These are phyloP conservation scores for Macrophya alboannulata DNA, from an alignment of 2,888 invertebrate species.

Conservation along the genomic window DNA sequence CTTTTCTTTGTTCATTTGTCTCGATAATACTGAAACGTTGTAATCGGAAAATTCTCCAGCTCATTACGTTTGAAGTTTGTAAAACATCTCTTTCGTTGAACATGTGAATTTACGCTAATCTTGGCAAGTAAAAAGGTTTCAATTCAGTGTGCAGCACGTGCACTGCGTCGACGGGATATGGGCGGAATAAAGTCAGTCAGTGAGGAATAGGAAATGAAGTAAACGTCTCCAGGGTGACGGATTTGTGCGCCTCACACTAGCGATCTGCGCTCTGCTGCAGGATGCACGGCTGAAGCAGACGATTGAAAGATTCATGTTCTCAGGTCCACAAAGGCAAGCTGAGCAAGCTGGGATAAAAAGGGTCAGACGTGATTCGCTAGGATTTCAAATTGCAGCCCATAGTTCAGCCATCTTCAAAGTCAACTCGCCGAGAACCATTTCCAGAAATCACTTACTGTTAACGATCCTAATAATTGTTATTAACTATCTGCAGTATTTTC, in stretches of 20 bases:
- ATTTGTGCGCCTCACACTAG: slow-evolving; percentile 51
- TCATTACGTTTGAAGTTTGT: background rate
- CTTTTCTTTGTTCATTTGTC: background rate
- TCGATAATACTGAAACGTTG: background rate
- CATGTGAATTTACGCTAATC: slow-evolving; percentile 42
- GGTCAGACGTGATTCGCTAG: slow-evolving; percentile 29
- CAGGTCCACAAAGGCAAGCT: slow-evolving; percentile 34
- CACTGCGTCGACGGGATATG: slow-evolving; percentile 23
- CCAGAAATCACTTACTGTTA: background rate
- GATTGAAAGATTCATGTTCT: slow-evolving; percentile 55
- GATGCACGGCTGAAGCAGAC: slow-evolving; percentile 29
- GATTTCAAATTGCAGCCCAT: background rate
- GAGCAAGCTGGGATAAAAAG: slow-evolving; percentile 40
- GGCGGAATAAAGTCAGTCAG: slow-evolving; percentile 51
- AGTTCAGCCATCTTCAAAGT: slow-evolving; percentile 24
- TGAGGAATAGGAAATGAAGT: slow-evolving; percentile 58
- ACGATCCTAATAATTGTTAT: slow-evolving; percentile 11
- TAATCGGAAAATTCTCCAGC: background rate
- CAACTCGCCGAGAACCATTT: background rate
- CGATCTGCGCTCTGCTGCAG: slow-evolving; percentile 27
- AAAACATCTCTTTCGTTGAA: slow-evolving; percentile 29
- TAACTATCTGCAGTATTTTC: background rate
- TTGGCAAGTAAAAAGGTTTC: slow-evolving; percentile 36
- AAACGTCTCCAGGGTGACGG: slow-evolving; percentile 58
- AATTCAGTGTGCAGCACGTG: slow-evolving; percentile 47